phyloP scores from a whole-genome alignment of 2,113 vertebrate species.

The Stercorarius parasiticus region DNA sequence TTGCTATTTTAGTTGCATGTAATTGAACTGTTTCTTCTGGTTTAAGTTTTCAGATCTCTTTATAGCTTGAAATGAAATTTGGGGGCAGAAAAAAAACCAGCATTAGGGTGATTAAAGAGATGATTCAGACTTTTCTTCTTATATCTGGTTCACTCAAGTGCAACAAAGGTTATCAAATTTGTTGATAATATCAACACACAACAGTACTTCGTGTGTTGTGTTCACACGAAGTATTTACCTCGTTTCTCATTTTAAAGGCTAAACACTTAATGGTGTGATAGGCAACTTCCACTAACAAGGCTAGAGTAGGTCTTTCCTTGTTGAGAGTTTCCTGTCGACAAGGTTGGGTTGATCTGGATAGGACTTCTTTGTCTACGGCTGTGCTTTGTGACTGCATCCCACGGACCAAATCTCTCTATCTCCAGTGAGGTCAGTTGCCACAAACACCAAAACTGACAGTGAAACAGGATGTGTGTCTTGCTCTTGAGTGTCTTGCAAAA shows the following conservation, averaged over 20 bases:
- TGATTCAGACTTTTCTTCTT: neutral
- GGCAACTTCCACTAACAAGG: neutral
- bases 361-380: neutral
- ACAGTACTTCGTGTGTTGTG: too few relatives aligned
- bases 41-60: neutral
- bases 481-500: neutral
- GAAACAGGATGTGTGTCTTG: neutral
- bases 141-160: neutral
- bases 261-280: neutral
- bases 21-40: neutral
- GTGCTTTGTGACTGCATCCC: neutral
- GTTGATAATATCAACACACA: too few relatives aligned
- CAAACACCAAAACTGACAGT: neutral
- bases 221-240: neutral
- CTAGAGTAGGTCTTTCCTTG: neutral
- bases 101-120: neutral
- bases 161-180: neutral
- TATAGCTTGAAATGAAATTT: neutral
- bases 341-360: neutral
- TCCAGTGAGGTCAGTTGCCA: neutral
- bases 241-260: neutral
- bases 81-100: rapidly evolving
- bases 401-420: neutral
- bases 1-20: neutral
- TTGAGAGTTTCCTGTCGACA: neutral